Percentiles rank a stretch among this genome's conserved stretches.
Conservation (phyloP, 2,888 invertebrate genomes). For the Lasioglossum leucozonium region DNA sequence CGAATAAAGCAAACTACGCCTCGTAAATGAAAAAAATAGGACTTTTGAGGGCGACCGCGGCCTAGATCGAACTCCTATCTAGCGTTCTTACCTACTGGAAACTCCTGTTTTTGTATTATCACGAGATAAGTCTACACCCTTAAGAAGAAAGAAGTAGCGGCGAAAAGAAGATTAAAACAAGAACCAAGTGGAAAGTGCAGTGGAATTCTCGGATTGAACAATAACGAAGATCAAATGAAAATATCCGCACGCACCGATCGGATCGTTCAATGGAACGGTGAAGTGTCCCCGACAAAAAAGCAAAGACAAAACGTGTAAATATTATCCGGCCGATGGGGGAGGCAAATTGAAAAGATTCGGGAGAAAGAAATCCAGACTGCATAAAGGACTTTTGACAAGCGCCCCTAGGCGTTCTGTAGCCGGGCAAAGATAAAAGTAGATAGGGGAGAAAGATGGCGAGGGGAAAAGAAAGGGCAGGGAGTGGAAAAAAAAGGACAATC, state of each 20-base stretch:
- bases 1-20: too few relatives aligned
- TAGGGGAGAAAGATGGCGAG: conserved; percentile 34
- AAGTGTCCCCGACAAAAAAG: conserved; percentile 1
- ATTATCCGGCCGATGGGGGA: neutral
- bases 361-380: conserved; percentile 6
- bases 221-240: neutral
- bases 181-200: neutral
- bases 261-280: neutral
- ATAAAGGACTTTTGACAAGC: conserved; percentile 53
- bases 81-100: too few relatives aligned
- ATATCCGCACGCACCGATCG: neutral
- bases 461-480: neutral
- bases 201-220: neutral
- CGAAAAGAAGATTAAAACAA: neutral
- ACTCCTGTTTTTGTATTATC: too few relatives aligned
- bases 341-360: neutral
- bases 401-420: conserved; percentile 25
- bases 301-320: conserved; percentile 6
- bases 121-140: too few relatives aligned
- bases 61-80: too few relatives aligned
- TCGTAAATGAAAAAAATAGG: too few relatives aligned
- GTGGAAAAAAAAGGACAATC: conserved; percentile 59
- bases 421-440: conserved; percentile 48
- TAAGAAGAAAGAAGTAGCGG: too few relatives aligned
- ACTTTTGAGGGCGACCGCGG: too few relatives aligned